These are phyloP conservation scores for Phasia obesa DNA, from an alignment of 2,888 invertebrate species.

Conservation along the genomic window DNA sequence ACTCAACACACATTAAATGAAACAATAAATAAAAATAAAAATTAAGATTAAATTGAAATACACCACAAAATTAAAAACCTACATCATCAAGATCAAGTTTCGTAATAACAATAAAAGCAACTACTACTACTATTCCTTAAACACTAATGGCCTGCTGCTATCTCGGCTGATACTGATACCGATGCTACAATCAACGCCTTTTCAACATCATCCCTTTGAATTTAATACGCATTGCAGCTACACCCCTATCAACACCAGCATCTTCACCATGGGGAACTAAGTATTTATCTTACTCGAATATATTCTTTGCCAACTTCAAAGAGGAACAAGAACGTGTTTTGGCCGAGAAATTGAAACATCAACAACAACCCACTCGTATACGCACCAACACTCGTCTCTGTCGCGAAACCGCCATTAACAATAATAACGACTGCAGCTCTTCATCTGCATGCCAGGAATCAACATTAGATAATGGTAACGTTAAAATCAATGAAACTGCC, in stretches of 20 bases:
- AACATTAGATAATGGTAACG: conserved; percentile 69
- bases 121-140: conserved; percentile 72
- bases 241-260: conserved; percentile 81
- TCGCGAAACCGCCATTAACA: conserved; percentile 79
- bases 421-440: conserved; percentile 72
- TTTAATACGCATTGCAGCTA: conserved; percentile 74
- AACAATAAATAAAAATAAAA: conserved; percentile 17
- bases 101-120: conserved; percentile 74
- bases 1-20: conserved; percentile 21
- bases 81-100: conserved; percentile 72
- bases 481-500: conserved; percentile 65
- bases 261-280: conserved; percentile 81
- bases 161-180: conserved; percentile 18
- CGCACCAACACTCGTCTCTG: conserved; percentile 77
- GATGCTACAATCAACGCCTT: not conserved
- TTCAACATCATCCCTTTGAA: conserved; percentile 1
- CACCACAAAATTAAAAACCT: conserved; percentile 55
- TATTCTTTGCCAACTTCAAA: conserved; percentile 81
- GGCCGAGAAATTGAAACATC: conserved; percentile 74
- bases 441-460: conserved; percentile 52
- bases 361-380: conserved; percentile 75
- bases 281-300: conserved; percentile 80
- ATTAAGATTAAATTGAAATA: conserved; percentile 50
- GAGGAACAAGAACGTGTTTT: conserved; percentile 75
- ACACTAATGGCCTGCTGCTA: conserved; percentile 56